Evolutionary conservation across 2,113 vertebrate genomes (phyloP), one percentile per base, ranked within the genome.

Genomic region (Notothenia rossii): DNA sequence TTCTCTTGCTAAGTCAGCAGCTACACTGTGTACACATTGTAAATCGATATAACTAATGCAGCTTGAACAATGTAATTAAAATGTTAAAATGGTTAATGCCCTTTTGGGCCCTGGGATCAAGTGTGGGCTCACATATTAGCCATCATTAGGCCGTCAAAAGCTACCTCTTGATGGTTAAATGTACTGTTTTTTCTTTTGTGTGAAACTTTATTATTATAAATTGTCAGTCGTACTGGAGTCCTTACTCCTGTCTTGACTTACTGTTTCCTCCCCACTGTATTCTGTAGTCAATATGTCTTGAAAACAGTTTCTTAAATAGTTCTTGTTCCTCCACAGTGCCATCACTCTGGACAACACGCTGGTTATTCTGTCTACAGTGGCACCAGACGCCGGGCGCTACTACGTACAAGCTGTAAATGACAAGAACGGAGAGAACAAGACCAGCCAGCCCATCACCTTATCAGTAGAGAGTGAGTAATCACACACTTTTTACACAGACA

Each of bases 381-480:
- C 98, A 0, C 98, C 98, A 0, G 98, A 99, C 0, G 96, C 97
- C 0, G 98, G 98, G 0, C 96, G 96, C 5, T 99, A 99, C 94
- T 99, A 98, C 1, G 98, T 97, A 75, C 98, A 99, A 88, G 98
- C 98, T 0, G 98, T 99, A 11, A 99, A 99, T 0, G 98, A 99
- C 95, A 99, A 98, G 94, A 99, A 99, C 0, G 98, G 98, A 0
- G 98, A 99, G 85, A 99, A 99, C 95, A 99, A 99, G 91, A 99
- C 98, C 8, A 98, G 98, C 94, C 98, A 99, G 92, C 97, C 97
- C 77, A 96, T 99, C 94, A 97, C 96, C 0, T 90, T 99, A 45
- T 95, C 95, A 0, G 98, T 99, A 71, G 97, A 98, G 86, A 98
- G 98, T 99, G 92, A 97, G 97, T 96, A 60, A 2, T 60, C 68